These are phyloP conservation scores for Bhutanitis thaidina DNA, from an alignment of 2,888 invertebrate species.

Conservation along the genomic window DNA sequence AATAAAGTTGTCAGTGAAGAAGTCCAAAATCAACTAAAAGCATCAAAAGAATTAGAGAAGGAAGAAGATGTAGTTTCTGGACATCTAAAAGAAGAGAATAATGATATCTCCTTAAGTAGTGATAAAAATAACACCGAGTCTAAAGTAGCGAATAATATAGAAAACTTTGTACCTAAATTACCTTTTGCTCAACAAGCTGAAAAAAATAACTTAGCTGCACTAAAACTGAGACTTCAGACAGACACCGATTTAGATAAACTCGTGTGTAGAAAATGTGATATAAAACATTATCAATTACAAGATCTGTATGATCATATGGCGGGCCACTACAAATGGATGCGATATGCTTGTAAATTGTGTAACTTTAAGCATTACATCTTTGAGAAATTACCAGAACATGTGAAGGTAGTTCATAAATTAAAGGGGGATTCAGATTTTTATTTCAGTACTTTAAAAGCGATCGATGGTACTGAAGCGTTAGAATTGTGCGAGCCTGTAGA, in stretches of 20 bases:
- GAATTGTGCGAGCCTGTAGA: slow-evolving; percentile 47
- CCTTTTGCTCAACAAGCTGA: slow-evolving; percentile 60
- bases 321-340: slow-evolving; percentile 84
- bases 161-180: slow-evolving; percentile 35
- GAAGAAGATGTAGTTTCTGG: not conserved
- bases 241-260: slow-evolving; percentile 64
- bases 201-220: slow-evolving; percentile 58
- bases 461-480: slow-evolving; percentile 62
- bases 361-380: slow-evolving; percentile 84
- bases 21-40: slow-evolving; percentile 1
- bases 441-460: slow-evolving; percentile 66
- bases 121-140: slow-evolving; percentile 19
- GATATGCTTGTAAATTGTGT: slow-evolving; percentile 88
- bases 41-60: not conserved
- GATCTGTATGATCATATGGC: slow-evolving; percentile 82
- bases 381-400: slow-evolving; percentile 83
- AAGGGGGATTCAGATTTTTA: slow-evolving; percentile 76
- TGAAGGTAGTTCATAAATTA: slow-evolving; percentile 81
- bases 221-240: slow-evolving; percentile 51
- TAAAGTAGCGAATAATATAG: slow-evolving; percentile 15
- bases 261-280: slow-evolving; percentile 76
- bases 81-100: slow-evolving; percentile 1
- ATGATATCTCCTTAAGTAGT: not conserved
- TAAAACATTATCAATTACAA: slow-evolving; percentile 63
- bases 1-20: slow-evolving; percentile 14